Conservation (phyloP, 2,797 vertebrate species). For the Tapera naevia region DNA sequence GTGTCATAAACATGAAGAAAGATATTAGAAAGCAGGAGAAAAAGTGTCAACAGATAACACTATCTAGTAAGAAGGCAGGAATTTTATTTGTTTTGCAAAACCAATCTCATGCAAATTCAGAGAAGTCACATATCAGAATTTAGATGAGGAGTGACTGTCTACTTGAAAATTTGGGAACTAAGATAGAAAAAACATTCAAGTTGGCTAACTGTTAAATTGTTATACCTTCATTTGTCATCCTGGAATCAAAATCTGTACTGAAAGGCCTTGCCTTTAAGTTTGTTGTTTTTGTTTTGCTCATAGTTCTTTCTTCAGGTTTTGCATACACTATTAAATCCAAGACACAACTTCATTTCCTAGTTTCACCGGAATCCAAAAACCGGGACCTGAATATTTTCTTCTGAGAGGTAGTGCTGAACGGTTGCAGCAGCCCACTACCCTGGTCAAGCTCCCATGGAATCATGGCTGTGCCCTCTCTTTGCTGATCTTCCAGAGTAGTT, state of each 20-base stretch:
- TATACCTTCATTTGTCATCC: not conserved
- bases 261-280: not conserved
- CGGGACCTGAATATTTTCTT: not conserved
- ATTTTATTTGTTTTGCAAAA: not conserved
- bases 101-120: not conserved
- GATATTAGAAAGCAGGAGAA: not conserved
- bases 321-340: not conserved
- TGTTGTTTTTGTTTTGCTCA: not conserved
- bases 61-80: not conserved
- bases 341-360: not conserved
- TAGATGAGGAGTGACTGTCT: not conserved
- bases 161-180: not conserved
- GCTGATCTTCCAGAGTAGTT: not conserved
- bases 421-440: rapidly evolving
- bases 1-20: not conserved
- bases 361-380: not conserved
- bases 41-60: not conserved
- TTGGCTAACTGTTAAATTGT: not conserved
- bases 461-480: not conserved
- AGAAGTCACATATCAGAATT: not conserved
- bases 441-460: not conserved
- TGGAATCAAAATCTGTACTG: not conserved
- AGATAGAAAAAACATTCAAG: not conserved
- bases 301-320: not conserved
- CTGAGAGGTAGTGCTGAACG: rapidly evolving